These are phyloP conservation scores for Tinamus guttatus DNA, from an alignment of 2,113 vertebrate species.

Conservation along the genomic window DNA sequence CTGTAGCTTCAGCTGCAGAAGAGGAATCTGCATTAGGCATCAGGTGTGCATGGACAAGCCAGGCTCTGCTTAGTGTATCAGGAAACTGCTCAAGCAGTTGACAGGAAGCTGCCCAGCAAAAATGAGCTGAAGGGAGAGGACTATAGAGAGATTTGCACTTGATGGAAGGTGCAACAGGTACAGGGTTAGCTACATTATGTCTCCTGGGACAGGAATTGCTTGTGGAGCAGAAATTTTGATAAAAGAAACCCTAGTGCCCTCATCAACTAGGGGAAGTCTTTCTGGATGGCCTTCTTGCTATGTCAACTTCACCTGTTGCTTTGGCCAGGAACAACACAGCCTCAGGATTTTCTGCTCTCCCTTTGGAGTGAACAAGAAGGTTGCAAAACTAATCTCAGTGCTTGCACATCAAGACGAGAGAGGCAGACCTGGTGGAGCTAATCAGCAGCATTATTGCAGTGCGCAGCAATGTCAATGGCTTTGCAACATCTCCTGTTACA, in stretches of 20 bases:
- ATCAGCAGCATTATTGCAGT: neutral
- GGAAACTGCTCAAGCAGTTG: neutral
- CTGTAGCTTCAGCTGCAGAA: neutral
- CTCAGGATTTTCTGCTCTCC: neutral
- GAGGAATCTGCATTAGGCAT: neutral
- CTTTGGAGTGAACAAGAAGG: neutral
- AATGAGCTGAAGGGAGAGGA: neutral
- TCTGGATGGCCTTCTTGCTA: neutral
- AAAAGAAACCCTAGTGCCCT: neutral
- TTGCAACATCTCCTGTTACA: neutral
- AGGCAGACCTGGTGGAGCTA: neutral
- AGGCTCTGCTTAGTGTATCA: fast-evolving
- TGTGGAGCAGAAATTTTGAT: neutral
- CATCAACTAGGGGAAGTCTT: neutral
- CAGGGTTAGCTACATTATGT: neutral
- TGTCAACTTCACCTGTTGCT: neutral
- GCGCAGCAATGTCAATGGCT: fast-evolving
- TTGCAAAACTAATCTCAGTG: neutral
- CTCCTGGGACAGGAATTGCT: neutral
- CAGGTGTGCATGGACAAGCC: neutral
- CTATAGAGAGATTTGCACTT: neutral
- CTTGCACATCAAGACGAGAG: neutral
- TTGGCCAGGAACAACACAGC: neutral
- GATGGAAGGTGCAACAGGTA: neutral
- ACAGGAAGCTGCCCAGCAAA: neutral